phyloP scores from a whole-genome alignment of 2,888 invertebrate genomes.

The Hirtodrosophila confusa region DNA sequence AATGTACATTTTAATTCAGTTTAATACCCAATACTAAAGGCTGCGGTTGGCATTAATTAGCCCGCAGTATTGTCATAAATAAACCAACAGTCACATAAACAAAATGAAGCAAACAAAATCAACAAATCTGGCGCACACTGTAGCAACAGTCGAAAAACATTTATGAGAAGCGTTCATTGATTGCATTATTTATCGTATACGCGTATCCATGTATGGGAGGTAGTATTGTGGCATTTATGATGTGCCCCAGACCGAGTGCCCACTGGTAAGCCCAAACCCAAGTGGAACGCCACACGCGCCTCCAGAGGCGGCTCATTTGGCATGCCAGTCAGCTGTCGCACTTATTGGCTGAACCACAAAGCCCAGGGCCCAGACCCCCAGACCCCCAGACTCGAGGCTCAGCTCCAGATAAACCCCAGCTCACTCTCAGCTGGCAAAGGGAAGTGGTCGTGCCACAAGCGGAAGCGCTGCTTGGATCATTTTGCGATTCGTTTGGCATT shows the following conservation, averaged over 20 bases:
- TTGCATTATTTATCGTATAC: slow-evolving; percentile 36
- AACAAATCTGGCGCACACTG: slow-evolving; percentile 26
- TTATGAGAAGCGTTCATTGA: slow-evolving; percentile 39
- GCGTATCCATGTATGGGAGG: slow-evolving; percentile 21
- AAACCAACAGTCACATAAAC: slow-evolving; percentile 22
- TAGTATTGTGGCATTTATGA: slow-evolving; percentile 61
- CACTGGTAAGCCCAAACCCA: not conserved
- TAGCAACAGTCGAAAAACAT: slow-evolving; percentile 21
- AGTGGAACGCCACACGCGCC: slow-evolving; percentile 43
- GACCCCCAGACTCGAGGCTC: slow-evolving; percentile 12
- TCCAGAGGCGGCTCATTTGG: slow-evolving; percentile 58
- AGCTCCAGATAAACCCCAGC: slow-evolving; percentile 11
- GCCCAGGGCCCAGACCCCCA: slow-evolving; percentile 8
- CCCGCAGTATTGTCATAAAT: slow-evolving; percentile 34
- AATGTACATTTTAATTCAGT: slow-evolving; percentile 45
- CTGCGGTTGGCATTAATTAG: slow-evolving; percentile 37
- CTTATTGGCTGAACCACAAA: slow-evolving; percentile 55
- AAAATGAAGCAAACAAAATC: too few species aligned
- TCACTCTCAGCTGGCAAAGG: slow-evolving; percentile 12
- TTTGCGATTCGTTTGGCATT: slow-evolving; percentile 52
- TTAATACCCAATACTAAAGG: slow-evolving; percentile 7
- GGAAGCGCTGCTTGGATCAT: slow-evolving; percentile 57
- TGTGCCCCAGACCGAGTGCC: slow-evolving; percentile 19
- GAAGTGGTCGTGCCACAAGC: slow-evolving; percentile 34
- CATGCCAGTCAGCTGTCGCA: slow-evolving; percentile 68